Percentiles rank a stretch among this genome's conserved stretches.
Evolutionary conservation across 2,113 vertebrate species (phyloP).

Genomic region (Trogon melanurus): DNA sequence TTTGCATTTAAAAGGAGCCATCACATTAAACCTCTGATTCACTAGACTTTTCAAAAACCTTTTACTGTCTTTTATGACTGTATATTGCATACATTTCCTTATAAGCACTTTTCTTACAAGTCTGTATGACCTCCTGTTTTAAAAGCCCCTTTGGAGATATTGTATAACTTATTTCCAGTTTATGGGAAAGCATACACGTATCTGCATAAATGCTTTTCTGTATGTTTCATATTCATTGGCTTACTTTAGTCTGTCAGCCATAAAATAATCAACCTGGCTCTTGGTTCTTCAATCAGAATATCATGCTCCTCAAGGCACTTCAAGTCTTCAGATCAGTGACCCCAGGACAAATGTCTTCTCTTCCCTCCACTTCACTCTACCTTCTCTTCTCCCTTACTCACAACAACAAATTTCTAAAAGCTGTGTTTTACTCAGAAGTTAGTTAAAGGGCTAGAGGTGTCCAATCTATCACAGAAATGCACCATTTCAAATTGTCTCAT

Average conservation of each 20-base stretch:
- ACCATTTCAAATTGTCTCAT: background rate
- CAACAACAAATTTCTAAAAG: background rate
- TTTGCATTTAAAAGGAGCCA: background rate
- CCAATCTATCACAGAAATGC: background rate
- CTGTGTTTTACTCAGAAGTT: background rate
- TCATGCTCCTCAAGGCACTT: background rate
- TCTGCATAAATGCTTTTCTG: background rate
- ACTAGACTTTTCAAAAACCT: background rate
- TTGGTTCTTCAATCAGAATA: background rate
- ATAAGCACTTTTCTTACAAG: background rate
- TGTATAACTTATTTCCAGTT: background rate
- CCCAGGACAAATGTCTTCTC: background rate
- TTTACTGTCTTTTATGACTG: conserved; percentile 2
- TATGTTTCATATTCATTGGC: background rate
- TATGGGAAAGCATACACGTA: background rate
- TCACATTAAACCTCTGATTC: background rate
- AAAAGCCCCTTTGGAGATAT: background rate
- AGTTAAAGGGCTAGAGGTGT: background rate
- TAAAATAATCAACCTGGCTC: background rate
- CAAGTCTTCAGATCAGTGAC: background rate
- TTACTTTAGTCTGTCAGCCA: background rate
- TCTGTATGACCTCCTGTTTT: background rate
- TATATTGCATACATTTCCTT: background rate
- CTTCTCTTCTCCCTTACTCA: background rate
- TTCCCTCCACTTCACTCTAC: too few species aligned